Evolutionary conservation across 1,140 invertebrate species (phyloP), one percentile per base, ranked within the genome.

Genomic region (Apis cerana): DNA sequence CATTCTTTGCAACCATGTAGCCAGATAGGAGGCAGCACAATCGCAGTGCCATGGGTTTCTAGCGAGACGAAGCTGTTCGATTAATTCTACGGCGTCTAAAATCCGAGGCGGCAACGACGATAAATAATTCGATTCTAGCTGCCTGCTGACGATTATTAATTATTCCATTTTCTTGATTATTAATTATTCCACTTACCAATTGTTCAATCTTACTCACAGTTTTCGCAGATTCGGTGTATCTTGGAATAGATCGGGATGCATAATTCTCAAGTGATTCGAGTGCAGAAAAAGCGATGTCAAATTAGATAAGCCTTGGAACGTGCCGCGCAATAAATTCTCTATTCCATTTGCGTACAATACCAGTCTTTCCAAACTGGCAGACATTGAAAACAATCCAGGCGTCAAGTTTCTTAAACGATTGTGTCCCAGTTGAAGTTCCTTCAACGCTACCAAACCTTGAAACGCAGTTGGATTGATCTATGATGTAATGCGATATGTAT

Each of bases 1-100:
- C 61, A 90, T 90, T 21, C 86, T 91, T 33, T 89, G 88, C 27
- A 95, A 93, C 95, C 95, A 97, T 92, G 93, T 94, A 0, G 96
- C 95, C 75, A 98, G 95, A 90, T 98, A 98, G 0, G 97, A 93
- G 12, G 97, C 96, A 62, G 96, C 95, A 89, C 97, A 98, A 90
- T 98, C 97, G 87, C 97, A 98, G 89, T 97, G 97, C 97, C 97
- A 98, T 0, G 97, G 97, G 93, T 98, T 98, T 85, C 97, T 97
- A 1, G 96, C 96, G 27, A 98, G 92, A 91, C 97, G 97, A 1
- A 98, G 95, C 72, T 97, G 96, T 8, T 96, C 94, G 64, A 98
- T 93, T 58, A 96, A 95, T 0, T 95, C 93, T 70, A 97, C 93
- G 27, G 95, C 94, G 85, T 97, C 97, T 43, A 98, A 92, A 1